These are phyloP conservation scores for Alces alces DNA, from an alignment of 2,113 vertebrate species.

Conservation along the genomic window DNA sequence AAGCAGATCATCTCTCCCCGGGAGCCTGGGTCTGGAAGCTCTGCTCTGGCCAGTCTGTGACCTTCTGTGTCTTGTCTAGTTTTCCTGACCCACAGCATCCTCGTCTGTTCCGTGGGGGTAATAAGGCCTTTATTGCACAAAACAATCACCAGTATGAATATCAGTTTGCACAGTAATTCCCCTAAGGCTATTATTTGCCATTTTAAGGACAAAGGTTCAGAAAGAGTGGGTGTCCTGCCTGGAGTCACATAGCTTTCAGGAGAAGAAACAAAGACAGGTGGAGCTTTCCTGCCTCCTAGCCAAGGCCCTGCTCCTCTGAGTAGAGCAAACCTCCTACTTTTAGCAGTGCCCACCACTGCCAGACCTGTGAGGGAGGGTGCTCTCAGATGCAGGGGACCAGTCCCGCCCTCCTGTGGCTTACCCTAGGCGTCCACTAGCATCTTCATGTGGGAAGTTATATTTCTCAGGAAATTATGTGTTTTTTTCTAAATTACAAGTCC, in stretches of 20 bases:
- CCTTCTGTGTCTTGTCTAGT: neutral
- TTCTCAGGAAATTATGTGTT: neutral
- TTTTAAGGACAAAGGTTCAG: neutral
- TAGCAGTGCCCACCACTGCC: rapidly evolving
- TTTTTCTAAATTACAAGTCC: neutral
- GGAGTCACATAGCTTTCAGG: neutral
- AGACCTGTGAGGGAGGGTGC: neutral
- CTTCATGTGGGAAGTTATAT: neutral
- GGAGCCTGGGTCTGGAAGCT: neutral
- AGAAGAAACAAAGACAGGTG: neutral
- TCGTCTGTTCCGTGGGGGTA: neutral
- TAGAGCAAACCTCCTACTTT: neutral
- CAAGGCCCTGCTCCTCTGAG: neutral
- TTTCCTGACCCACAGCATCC: neutral
- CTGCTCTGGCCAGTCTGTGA: neutral
- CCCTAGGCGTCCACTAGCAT: neutral
- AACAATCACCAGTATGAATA: neutral
- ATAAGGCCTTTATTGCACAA: neutral
- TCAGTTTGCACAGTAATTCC: neutral
- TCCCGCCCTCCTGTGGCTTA: neutral
- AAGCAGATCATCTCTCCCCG: neutral
- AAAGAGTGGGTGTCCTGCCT: neutral
- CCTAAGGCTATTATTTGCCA: neutral
- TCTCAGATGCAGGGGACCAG: neutral
- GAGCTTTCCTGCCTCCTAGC: neutral